These are phyloP conservation scores for Ephialtes manifestator DNA, from an alignment of 2,888 invertebrate genomes.

Conservation along the genomic window DNA sequence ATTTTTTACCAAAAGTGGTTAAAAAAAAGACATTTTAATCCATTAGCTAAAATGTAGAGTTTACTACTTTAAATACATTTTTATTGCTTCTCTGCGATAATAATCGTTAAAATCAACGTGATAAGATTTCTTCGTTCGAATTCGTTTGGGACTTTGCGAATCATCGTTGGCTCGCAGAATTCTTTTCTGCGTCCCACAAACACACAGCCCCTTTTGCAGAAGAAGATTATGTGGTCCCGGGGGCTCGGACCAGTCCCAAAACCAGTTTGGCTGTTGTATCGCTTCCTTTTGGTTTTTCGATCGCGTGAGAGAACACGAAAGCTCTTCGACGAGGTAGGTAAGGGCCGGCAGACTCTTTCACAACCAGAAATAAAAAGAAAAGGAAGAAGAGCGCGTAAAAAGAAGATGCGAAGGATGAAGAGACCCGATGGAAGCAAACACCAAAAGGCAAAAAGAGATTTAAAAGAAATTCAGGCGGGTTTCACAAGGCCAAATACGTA, in stretches of 20 bases:
- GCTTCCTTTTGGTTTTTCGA: slow-evolving; percentile 52
- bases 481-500: slow-evolving; percentile 70
- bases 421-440: slow-evolving; percentile 45
- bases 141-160: slow-evolving; percentile 3
- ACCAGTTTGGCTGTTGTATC: slow-evolving; percentile 67
- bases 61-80: not conserved
- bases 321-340: slow-evolving; percentile 68
- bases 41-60: not conserved
- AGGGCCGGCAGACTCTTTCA: slow-evolving; percentile 63
- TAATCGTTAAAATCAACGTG: slow-evolving; percentile 6
- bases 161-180: slow-evolving; percentile 34
- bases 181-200: slow-evolving; percentile 63
- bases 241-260: slow-evolving; percentile 59
- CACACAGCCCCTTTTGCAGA: slow-evolving; percentile 59
- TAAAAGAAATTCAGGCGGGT: slow-evolving; percentile 38
- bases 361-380: slow-evolving; percentile 27
- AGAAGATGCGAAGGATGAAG: slow-evolving; percentile 54
- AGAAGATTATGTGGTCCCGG: slow-evolving; percentile 53
- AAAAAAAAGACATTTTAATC: not conserved
- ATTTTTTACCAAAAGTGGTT: too few relatives aligned
- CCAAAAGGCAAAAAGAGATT: slow-evolving; percentile 57
- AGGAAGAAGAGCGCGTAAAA: slow-evolving; percentile 17
- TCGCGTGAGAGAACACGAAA: slow-evolving; percentile 66
- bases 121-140: slow-evolving; percentile 3
- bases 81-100: not conserved